Percentiles rank a stretch among this genome's conserved stretches.
phyloP scores from a whole-genome alignment of 2,797 vertebrate genomes.

The Schizopygopsis pylzovi region DNA sequence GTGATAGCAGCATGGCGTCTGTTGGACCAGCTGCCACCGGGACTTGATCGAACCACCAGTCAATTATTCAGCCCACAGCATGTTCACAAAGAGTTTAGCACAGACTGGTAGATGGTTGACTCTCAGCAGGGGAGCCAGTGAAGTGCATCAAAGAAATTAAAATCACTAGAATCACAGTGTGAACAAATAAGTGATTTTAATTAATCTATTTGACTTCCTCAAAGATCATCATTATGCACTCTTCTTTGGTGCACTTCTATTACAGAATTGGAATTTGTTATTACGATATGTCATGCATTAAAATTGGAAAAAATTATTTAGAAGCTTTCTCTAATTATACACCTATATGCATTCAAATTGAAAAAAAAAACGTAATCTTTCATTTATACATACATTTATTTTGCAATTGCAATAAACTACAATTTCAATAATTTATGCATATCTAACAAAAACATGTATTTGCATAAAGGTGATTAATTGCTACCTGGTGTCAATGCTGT shows the following conservation, averaged over 20 bases:
- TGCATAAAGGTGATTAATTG: neutral
- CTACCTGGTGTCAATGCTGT: neutral
- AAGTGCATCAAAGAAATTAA: conserved; percentile 51
- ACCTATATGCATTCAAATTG: neutral
- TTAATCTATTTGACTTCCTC: conserved; percentile 30
- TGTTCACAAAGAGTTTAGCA: conserved; percentile 55
- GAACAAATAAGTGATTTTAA: conserved; percentile 2
- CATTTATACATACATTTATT: neutral
- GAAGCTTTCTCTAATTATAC: neutral
- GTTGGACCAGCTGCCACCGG: conserved; percentile 59
- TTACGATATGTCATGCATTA: neutral
- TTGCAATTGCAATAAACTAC: neutral
- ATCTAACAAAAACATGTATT: neutral
- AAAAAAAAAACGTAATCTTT: neutral
- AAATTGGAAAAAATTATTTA: neutral
- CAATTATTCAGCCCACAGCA: conserved; percentile 58
- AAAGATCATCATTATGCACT: conserved; percentile 22
- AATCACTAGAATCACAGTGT: conserved; percentile 30
- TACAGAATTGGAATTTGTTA: neutral
- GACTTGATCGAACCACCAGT: conserved; percentile 55
- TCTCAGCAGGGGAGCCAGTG: conserved; percentile 33
- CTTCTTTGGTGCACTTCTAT: conserved; percentile 3
- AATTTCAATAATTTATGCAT: neutral
- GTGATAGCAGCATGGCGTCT: conserved; percentile 49
- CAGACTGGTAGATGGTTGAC: conserved; percentile 37